Percentiles rank a stretch among this genome's conserved stretches.
Evolutionary conservation across 1,140 invertebrate genomes (phyloP).

Genomic region (Orius insidiosus): DNA sequence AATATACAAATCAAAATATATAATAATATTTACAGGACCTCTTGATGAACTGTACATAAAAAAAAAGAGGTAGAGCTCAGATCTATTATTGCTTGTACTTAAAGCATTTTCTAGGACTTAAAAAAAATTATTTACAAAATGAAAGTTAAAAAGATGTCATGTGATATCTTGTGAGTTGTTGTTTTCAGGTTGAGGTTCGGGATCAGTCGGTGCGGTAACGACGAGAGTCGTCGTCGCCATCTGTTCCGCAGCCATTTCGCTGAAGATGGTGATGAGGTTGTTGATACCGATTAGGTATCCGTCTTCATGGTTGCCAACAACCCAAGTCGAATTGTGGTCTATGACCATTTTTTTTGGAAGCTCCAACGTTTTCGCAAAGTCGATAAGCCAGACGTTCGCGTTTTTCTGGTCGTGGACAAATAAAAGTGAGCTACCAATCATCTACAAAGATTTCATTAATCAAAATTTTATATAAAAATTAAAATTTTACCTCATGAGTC

Average conservation of each 20-base stretch:
- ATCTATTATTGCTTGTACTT: too few relatives aligned
- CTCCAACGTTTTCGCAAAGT: constrained; percentile 89
- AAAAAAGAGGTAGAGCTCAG: too few relatives aligned
- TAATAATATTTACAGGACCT: too few relatives aligned
- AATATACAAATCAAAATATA: too few relatives aligned
- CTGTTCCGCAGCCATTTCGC: constrained; percentile 31
- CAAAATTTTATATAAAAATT: constrained; percentile 19
- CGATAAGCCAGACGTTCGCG: constrained; percentile 91
- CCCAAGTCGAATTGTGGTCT: constrained; percentile 70
- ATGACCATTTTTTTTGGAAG: constrained; percentile 49
- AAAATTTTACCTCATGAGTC: constrained; percentile 53
- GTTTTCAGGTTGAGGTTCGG: neutral
- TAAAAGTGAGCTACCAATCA: constrained; percentile 90
- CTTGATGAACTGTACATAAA: too few relatives aligned
- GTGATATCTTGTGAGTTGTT: too few relatives aligned
- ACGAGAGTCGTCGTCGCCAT: constrained; percentile 22
- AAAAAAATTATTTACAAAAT: too few relatives aligned
- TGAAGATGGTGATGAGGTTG: constrained; percentile 80
- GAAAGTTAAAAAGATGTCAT: too few relatives aligned
- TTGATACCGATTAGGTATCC: constrained; percentile 89
- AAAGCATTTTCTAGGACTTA: too few relatives aligned
- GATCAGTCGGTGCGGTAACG: constrained; percentile 15
- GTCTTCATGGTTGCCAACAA: constrained; percentile 95
- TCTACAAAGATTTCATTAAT: too few relatives aligned
- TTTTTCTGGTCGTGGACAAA: constrained; percentile 84